Conservation (phyloP, 2,888 invertebrate species). For the Orthosia gracilis region DNA sequence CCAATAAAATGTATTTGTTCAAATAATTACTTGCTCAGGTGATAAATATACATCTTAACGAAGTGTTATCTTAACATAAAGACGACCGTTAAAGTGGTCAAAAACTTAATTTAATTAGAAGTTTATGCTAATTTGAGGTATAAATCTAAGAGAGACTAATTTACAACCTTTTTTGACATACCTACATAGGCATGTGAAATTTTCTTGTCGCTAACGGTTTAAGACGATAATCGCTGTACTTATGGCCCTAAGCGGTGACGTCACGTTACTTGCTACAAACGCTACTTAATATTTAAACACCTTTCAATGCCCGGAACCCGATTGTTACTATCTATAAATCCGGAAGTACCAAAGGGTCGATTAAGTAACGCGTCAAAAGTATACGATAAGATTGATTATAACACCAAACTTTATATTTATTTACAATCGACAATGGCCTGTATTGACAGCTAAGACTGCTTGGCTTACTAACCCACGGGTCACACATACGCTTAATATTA, state of each 20-base stretch:
- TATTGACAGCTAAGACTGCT: constrained; percentile 65
- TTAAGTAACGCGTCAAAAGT: constrained; percentile 57
- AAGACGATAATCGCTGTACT: constrained; percentile 34
- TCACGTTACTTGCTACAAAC: constrained; percentile 31
- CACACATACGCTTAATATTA: constrained; percentile 66
- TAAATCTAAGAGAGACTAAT: constrained; percentile 33
- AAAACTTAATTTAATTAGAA: constrained; percentile 40
- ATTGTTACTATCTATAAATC: constrained; percentile 28
- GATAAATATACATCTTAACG: constrained; percentile 44
- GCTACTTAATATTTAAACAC: constrained; percentile 46
- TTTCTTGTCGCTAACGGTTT: constrained; percentile 46
- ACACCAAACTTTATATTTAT: constrained; percentile 41
- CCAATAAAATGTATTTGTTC: constrained; percentile 53
- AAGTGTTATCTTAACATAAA: constrained; percentile 42
- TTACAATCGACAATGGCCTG: constrained; percentile 47
- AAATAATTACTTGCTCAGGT: constrained; percentile 43
- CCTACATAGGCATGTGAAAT: constrained; percentile 28
- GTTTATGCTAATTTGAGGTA: constrained; percentile 37
- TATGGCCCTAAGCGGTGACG: constrained; percentile 37
- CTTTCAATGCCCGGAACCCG: constrained; percentile 42
- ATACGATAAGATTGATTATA: constrained; percentile 46
- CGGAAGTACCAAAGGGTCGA: constrained; percentile 45
- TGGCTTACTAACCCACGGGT: constrained; percentile 84
- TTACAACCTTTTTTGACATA: constrained; percentile 32
- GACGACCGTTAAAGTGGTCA: constrained; percentile 28